phyloP scores from a whole-genome alignment of 2,888 invertebrate genomes.

The Lasioglossum zephyrum region DNA sequence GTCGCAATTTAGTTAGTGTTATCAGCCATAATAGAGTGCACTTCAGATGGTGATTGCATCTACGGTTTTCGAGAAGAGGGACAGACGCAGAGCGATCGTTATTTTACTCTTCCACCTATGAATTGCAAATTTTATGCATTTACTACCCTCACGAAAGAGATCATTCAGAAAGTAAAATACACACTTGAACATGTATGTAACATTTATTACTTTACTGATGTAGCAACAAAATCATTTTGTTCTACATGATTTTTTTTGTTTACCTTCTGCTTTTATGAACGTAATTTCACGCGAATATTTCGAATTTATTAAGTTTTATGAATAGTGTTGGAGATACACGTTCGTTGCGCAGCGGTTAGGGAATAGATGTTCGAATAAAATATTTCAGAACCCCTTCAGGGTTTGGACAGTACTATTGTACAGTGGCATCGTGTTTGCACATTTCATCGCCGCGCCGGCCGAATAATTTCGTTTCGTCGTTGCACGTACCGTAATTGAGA shows the following conservation, averaged over 20 bases:
- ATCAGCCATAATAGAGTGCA: slow-evolving; percentile 5
- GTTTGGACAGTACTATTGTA: neutral
- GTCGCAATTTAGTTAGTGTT: slow-evolving; percentile 30
- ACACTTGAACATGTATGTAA: neutral
- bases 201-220: too few relatives aligned
- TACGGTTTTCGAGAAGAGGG: neutral
- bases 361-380: neutral
- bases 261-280: neutral
- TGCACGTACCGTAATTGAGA: slow-evolving; percentile 67
- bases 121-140: neutral
- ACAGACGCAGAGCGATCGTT: neutral
- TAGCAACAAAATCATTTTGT: too few relatives aligned
- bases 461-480: slow-evolving; percentile 53
- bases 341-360: neutral
- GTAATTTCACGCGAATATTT: neutral
- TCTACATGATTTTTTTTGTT: too few relatives aligned
- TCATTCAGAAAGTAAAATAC: neutral
- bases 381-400: slow-evolving; percentile 1
- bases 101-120: neutral
- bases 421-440: slow-evolving; percentile 37
- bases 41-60: neutral
- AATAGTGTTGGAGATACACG: too few relatives aligned
- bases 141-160: neutral
- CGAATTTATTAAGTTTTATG: neutral
- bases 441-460: slow-evolving; percentile 35